Evolutionary conservation across 2,888 invertebrate genomes (phyloP).

Genomic region (Apamea monoglypha): DNA sequence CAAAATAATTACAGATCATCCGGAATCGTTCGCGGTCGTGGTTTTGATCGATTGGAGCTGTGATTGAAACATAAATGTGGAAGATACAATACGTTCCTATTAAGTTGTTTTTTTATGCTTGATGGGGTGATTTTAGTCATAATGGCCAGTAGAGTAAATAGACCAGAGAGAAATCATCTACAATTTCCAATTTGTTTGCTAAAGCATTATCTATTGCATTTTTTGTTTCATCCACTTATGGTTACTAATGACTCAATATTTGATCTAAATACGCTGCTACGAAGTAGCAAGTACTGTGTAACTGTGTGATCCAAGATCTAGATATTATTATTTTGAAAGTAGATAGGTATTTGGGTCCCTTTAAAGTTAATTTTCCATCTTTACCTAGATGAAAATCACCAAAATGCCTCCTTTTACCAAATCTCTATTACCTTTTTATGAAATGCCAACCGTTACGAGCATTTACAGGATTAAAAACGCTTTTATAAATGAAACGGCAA

Average conservation of each 20-base stretch:
- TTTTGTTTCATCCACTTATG: too few relatives aligned
- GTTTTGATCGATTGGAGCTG: conserved; percentile 56
- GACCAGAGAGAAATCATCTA: too few relatives aligned
- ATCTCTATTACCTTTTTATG: neutral
- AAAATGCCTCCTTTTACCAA: neutral
- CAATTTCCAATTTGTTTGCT: too few relatives aligned
- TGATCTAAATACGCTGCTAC: too few relatives aligned
- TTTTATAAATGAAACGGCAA: neutral
- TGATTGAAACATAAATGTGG: conserved; percentile 51
- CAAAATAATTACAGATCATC: conserved; percentile 64
- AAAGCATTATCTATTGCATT: too few relatives aligned
- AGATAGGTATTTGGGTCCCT: neutral
- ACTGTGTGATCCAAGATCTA: neutral
- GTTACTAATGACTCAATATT: too few relatives aligned
- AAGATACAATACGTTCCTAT: neutral
- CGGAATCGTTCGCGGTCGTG: conserved; percentile 13
- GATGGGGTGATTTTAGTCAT: neutral
- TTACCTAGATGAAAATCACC: neutral
- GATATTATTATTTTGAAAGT: too few relatives aligned
- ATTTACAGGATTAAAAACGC: neutral
- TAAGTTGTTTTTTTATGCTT: neutral
- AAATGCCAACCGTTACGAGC: neutral
- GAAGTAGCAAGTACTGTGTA: too few relatives aligned
- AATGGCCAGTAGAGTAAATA: neutral
- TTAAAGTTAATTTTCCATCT: neutral